These are phyloP conservation scores for Buathra laborator DNA, from an alignment of 2,888 invertebrate species.

Conservation along the genomic window DNA sequence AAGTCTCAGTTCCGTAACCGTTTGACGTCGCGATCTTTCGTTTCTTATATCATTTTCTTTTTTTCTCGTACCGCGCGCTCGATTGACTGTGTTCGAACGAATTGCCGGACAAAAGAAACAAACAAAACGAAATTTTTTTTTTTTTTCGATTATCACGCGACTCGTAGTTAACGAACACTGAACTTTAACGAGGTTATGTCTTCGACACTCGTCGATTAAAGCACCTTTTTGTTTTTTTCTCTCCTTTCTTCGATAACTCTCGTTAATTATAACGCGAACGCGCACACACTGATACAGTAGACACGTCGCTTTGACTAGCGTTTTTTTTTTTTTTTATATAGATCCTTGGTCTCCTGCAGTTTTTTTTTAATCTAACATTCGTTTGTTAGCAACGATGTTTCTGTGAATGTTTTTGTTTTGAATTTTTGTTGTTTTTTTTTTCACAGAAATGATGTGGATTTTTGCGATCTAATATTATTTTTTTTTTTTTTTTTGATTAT, in stretches of 20 bases:
- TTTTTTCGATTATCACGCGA: conserved; percentile 59
- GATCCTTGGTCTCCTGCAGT: conserved; percentile 74
- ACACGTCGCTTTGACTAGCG: conserved; percentile 76
- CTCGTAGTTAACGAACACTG: conserved; percentile 49
- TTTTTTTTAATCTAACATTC: conserved; percentile 36
- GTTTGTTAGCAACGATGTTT: not conserved
- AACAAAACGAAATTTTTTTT: not conserved
- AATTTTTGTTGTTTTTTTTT: not conserved
- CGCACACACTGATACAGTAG: conserved; percentile 40
- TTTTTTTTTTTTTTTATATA: conserved; percentile 42
- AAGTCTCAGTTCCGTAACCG: not conserved
- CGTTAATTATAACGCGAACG: conserved; percentile 37
- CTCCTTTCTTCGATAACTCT: not conserved
- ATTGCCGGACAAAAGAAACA: not conserved
- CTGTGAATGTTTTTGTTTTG: conserved; percentile 2
- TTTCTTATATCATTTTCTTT: not conserved
- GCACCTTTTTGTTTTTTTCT: conserved; percentile 40
- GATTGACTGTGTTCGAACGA: not conserved
- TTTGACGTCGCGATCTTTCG: too few species aligned
- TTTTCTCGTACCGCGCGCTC: not conserved
- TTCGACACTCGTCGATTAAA: conserved; percentile 47
- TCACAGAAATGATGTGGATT: conserved; percentile 26
- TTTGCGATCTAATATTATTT: conserved; percentile 17
- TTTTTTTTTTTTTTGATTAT: not conserved
- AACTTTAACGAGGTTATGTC: conserved; percentile 37